Evolutionary conservation across 2,888 invertebrate genomes (phyloP).

Genomic region (Melieria picta): DNA sequence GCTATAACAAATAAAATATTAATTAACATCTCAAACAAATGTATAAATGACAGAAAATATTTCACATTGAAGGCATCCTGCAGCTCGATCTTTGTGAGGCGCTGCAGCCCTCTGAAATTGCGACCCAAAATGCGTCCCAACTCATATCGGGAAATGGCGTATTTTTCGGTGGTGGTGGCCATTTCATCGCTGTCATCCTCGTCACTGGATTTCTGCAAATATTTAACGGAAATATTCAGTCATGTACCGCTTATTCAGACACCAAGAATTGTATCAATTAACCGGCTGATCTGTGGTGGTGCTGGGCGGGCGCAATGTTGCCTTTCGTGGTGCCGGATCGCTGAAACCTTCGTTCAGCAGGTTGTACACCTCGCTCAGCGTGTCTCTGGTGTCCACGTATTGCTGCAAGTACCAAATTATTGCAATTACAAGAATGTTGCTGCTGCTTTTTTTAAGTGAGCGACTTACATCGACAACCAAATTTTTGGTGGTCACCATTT

Average conservation of each 20-base stretch:
- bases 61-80: slow-evolving; percentile 63
- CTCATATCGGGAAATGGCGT: slow-evolving; percentile 62
- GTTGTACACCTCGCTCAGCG: slow-evolving; percentile 61
- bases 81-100: slow-evolving; percentile 59
- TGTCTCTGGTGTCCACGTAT: slow-evolving; percentile 61
- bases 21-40: slow-evolving; percentile 10
- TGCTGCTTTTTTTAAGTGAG: neutral
- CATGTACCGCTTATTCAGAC: neutral
- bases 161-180: slow-evolving; percentile 60
- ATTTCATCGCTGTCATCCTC: slow-evolving; percentile 47
- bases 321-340: slow-evolving; percentile 58
- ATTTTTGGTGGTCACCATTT: slow-evolving; percentile 59
- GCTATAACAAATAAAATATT: slow-evolving; percentile 48
- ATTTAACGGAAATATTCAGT: neutral
- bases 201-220: slow-evolving; percentile 38
- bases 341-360: slow-evolving; percentile 60
- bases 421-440: neutral
- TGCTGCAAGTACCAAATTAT: slow-evolving; percentile 52
- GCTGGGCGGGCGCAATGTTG: slow-evolving; percentile 45
- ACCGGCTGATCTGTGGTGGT: slow-evolving; percentile 46
- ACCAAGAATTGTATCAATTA: neutral
- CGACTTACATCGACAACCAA: slow-evolving; percentile 59
- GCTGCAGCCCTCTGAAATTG: slow-evolving; percentile 63
- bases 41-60: neutral
- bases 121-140: slow-evolving; percentile 62